Percentiles rank a stretch among this genome's conserved stretches.
phyloP scores from a whole-genome alignment of 2,113 vertebrate genomes.

The Glaucidium brasilianum region DNA sequence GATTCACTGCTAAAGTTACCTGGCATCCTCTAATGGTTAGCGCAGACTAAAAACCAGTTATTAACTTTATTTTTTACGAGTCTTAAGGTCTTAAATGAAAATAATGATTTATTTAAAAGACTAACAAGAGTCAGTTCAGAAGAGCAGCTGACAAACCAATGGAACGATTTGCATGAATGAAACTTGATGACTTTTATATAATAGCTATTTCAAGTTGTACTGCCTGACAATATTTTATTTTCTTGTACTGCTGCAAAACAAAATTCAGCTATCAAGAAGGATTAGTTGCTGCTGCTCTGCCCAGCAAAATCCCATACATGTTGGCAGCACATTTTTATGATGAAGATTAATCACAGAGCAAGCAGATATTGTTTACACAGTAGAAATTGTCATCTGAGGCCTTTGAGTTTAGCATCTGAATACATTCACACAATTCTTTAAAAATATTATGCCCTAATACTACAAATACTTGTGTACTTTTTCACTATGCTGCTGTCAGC shows the following conservation, averaged over 20 bases:
- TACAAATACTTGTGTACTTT: not conserved
- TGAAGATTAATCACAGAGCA: not conserved
- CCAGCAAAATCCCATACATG: not conserved
- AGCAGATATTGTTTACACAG: not conserved
- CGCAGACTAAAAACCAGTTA: conserved; percentile 41
- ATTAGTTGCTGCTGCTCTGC: not conserved
- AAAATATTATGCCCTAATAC: not conserved
- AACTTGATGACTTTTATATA: not conserved
- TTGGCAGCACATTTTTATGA: not conserved
- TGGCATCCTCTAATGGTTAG: conserved; percentile 67
- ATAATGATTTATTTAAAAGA: not conserved
- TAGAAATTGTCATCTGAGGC: not conserved
- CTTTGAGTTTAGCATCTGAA: not conserved
- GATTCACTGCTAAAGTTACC: conserved; percentile 77
- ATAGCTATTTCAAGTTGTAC: not conserved
- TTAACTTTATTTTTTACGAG: conserved; percentile 46
- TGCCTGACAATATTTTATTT: not conserved
- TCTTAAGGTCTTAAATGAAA: conserved; percentile 11
- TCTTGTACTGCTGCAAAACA: not conserved
- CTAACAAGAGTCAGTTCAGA: not conserved
- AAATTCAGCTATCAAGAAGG: not conserved
- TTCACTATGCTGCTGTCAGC: not conserved
- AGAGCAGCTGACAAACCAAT: not conserved
- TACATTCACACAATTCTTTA: not conserved
- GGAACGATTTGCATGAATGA: not conserved